These are phyloP conservation scores for Falco cherrug DNA, from an alignment of 2,797 vertebrate genomes.

Conservation along the genomic window DNA sequence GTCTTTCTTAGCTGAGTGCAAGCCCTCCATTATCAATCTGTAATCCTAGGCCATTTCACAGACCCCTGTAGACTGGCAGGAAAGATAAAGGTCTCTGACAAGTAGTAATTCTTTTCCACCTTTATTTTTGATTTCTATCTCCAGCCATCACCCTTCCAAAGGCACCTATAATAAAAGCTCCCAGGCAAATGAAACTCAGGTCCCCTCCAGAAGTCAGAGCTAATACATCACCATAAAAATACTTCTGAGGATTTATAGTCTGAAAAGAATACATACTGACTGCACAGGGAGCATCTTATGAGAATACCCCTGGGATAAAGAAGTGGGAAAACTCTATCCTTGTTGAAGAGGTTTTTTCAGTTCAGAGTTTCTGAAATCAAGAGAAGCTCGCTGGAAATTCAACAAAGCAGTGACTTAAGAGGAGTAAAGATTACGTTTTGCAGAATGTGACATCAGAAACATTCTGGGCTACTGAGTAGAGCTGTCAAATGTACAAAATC, in stretches of 20 bases:
- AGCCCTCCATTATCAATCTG: background rate
- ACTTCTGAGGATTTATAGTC: background rate
- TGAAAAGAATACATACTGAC: background rate
- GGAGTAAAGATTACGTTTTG: background rate
- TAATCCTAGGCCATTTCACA: conserved; percentile 16
- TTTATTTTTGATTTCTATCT: conserved; percentile 26
- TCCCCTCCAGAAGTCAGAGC: background rate
- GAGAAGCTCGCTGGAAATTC: background rate
- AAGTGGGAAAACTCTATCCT: background rate
- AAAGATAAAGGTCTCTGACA: conserved; percentile 32
- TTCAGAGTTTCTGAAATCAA: background rate
- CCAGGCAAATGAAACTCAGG: background rate
- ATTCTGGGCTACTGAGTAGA: background rate
- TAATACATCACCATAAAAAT: background rate
- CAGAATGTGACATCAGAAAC: background rate
- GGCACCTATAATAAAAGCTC: conserved; percentile 7
- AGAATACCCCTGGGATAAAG: background rate
- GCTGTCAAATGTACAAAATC: background rate
- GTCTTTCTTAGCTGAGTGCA: background rate
- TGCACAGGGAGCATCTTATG: background rate
- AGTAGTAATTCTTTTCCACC: conserved; percentile 26
- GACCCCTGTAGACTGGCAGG: background rate
- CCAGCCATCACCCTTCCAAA: background rate
- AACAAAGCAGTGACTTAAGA: background rate
- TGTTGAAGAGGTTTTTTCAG: background rate